Conservation (phyloP, 2,888 invertebrate genomes). For the Tholera decimalis region DNA sequence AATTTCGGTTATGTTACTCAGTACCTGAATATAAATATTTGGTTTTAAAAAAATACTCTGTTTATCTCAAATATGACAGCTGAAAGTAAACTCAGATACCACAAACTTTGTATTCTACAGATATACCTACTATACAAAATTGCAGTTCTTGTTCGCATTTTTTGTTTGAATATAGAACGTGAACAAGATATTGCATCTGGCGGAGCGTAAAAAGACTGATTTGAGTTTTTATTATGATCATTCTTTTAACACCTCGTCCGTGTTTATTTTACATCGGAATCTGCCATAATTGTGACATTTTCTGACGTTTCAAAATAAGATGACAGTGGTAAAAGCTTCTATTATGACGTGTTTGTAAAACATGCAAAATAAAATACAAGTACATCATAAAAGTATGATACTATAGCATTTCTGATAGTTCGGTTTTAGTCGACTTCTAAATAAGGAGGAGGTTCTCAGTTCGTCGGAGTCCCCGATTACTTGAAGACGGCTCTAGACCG, state of each 20-base stretch:
- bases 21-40: too few species aligned
- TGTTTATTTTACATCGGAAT: slow-evolving; percentile 17
- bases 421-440: too few species aligned
- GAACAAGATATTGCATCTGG: slow-evolving; percentile 13
- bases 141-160: neutral
- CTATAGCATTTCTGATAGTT: too few species aligned
- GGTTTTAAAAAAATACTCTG: too few species aligned
- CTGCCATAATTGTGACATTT: neutral
- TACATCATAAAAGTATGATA: neutral
- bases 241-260: slow-evolving; percentile 16
- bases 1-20: too few species aligned
- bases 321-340: neutral
- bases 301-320: slow-evolving; percentile 9
- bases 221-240: slow-evolving; percentile 19
- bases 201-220: slow-evolving; percentile 11
- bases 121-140: neutral
- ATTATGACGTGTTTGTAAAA: slow-evolving; percentile 4
- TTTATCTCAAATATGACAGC: neutral
- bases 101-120: neutral
- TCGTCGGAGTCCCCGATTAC: too few species aligned
- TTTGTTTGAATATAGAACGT: slow-evolving; percentile 1
- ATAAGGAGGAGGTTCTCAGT: too few species aligned
- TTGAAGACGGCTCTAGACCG: too few species aligned
- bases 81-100: slow-evolving; percentile 1
- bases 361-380: neutral